Conservation (phyloP, 2,888 invertebrate genomes). For the Geophilus truncorum region DNA sequence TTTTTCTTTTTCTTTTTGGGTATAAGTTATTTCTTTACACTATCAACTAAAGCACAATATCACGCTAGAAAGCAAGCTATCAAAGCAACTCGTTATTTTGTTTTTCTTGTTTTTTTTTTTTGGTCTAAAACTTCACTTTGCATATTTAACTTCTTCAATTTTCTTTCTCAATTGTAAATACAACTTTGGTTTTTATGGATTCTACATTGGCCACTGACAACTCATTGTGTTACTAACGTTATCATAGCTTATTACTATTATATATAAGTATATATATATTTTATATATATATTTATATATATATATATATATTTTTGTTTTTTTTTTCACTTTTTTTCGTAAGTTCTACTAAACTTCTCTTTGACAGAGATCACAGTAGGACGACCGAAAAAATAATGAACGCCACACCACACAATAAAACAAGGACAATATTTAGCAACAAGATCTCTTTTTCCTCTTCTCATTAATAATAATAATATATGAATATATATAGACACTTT, state of each 20-base stretch:
- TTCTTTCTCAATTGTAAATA: slow-evolving; percentile 2
- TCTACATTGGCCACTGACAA: not conserved
- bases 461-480: slow-evolving; percentile 25
- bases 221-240: not conserved
- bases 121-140: not conserved
- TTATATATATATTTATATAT: not conserved
- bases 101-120: not conserved
- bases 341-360: not conserved
- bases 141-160: not conserved
- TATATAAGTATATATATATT: not conserved
- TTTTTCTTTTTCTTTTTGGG: not conserved
- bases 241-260: slow-evolving; percentile 2
- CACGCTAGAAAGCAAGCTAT: slow-evolving; percentile 31
- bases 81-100: not conserved
- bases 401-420: slow-evolving; percentile 28
- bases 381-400: slow-evolving; percentile 33
- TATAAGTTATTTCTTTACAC: slow-evolving; percentile 25
- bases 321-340: not conserved
- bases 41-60: slow-evolving; percentile 32
- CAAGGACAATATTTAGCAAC: slow-evolving; percentile 34
- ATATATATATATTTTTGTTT: not conserved
- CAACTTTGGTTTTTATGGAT: slow-evolving; percentile 10
- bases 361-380: slow-evolving; percentile 30
- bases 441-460: slow-evolving; percentile 1
- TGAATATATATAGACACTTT: slow-evolving; percentile 32